Evolutionary conservation across 2,113 vertebrate species (phyloP).

Genomic region (Capra hircus): DNA sequence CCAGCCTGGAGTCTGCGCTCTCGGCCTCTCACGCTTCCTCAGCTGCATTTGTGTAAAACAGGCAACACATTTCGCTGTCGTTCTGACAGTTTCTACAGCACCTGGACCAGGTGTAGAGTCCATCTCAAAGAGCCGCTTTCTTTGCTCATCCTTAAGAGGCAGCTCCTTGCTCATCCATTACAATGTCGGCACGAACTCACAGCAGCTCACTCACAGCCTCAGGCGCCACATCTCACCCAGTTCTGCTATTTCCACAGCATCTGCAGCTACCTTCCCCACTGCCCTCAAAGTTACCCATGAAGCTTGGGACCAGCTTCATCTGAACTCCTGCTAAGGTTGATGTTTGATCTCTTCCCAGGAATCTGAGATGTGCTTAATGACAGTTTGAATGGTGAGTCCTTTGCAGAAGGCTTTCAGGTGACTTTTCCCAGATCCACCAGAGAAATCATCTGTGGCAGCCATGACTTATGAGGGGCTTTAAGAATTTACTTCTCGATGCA

Average conservation of each 20-base stretch:
- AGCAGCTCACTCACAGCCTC: not conserved
- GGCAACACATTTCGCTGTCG: accelerated
- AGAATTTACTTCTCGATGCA: not conserved
- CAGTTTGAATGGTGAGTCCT: not conserved
- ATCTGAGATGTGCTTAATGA: not conserved
- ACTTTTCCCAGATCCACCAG: not conserved
- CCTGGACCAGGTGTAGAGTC: not conserved
- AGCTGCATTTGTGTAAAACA: accelerated
- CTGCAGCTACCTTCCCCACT: not conserved
- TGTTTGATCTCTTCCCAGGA: not conserved
- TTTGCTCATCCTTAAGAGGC: not conserved
- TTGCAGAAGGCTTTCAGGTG: not conserved
- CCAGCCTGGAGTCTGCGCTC: not conserved
- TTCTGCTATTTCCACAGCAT: not conserved
- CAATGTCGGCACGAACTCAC: accelerated
- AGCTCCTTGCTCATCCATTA: not conserved
- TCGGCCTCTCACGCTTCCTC: too few relatives aligned
- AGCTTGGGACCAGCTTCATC: not conserved
- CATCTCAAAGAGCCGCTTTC: not conserved
- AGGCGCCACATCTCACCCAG: accelerated
- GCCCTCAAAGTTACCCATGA: not conserved
- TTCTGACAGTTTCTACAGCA: not conserved
- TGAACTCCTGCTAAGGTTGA: not conserved
- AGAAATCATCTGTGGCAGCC: not conserved
- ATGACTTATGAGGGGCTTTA: not conserved